phyloP scores from a whole-genome alignment of 2,888 invertebrate species.

The Drosophila falleni region DNA sequence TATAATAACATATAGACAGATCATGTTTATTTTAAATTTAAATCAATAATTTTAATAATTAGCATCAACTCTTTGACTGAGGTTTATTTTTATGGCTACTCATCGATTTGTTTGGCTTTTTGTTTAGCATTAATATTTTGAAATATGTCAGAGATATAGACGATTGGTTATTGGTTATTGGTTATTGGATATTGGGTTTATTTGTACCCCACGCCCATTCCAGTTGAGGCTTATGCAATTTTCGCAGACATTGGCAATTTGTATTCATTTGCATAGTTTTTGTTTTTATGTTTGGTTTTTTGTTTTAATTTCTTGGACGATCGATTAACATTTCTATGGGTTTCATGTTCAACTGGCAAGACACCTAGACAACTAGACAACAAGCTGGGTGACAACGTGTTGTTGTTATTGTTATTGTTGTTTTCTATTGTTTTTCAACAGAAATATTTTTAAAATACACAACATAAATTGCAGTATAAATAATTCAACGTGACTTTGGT shows the following conservation, averaged over 20 bases:
- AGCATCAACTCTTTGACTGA: background rate
- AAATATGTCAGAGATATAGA: constrained; percentile 17
- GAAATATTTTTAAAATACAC: constrained; percentile 58
- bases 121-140: constrained; percentile 33
- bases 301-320: constrained; percentile 70
- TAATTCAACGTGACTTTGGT: constrained; percentile 65
- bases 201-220: constrained; percentile 50
- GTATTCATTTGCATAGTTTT: constrained; percentile 65
- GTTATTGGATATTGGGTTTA: constrained; percentile 24
- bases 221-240: constrained; percentile 52
- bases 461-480: constrained; percentile 54
- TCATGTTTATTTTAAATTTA: background rate
- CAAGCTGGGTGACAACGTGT: constrained; percentile 17
- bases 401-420: constrained; percentile 10
- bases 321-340: constrained; percentile 73
- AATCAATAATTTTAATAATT: background rate
- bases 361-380: background rate
- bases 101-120: constrained; percentile 31
- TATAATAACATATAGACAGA: background rate
- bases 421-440: constrained; percentile 26
- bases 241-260: constrained; percentile 50
- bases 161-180: constrained; percentile 24
- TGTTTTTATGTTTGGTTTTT: constrained; percentile 40
- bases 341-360: constrained; percentile 30
- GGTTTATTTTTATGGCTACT: constrained; percentile 4